phyloP scores from a whole-genome alignment of 2,113 vertebrate species.

The Bothrops jararaca region DNA sequence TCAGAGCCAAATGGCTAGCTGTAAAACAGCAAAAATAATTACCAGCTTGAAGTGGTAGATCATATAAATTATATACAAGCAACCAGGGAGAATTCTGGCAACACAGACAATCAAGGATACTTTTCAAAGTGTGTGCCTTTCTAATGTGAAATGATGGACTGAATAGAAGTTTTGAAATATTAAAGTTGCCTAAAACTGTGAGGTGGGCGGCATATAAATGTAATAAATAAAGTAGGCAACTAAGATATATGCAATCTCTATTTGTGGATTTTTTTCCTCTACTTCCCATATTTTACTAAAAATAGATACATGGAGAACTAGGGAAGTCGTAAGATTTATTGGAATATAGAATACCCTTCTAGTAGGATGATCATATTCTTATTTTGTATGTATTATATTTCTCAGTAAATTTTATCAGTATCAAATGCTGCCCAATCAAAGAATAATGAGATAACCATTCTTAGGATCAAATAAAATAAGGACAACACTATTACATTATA shows the following conservation, averaged over 20 bases:
- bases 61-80: conserved; percentile 19
- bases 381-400: not conserved
- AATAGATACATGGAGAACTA: not conserved
- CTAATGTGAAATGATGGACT: not conserved
- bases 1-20: not conserved
- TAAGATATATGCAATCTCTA: not conserved
- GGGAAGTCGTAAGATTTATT: not conserved
- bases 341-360: not conserved
- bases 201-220: not conserved
- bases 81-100: not conserved
- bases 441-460: not conserved
- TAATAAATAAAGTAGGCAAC: not conserved
- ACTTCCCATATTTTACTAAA: not conserved
- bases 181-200: not conserved
- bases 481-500: not conserved
- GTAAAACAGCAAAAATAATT: conserved; percentile 18
- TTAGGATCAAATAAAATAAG: not conserved
- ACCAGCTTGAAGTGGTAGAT: not conserved
- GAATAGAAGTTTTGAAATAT: not conserved
- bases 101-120: conserved; percentile 1
- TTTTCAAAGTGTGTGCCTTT: not conserved
- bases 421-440: not conserved
- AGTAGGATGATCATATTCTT: not conserved
- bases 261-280: not conserved
- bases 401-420: not conserved